Evolutionary conservation across 1,140 invertebrate genomes (phyloP), one percentile per base, ranked within the genome.

Genomic region (Drosophila sp.): DNA sequence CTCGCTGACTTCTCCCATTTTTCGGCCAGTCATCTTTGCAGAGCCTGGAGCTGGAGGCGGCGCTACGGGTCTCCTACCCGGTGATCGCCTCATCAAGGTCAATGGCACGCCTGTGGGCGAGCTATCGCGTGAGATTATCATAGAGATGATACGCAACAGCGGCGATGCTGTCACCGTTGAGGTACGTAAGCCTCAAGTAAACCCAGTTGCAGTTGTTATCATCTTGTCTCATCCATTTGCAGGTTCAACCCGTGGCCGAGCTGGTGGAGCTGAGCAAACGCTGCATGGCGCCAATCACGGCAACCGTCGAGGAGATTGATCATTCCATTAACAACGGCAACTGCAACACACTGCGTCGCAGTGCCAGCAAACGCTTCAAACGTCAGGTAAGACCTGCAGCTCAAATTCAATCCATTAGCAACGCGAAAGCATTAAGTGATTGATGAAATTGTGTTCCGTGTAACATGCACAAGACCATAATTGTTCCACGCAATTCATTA

Each of bases 41-140:
- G 98, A 99, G 92, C 97, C 98, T 0, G 97, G 97, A 34, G 95
- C 96, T 81, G 94, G 95, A 27, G 95, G 95, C 53, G 94, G 95
- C 78, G 94, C 95, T 51, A 97, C 96, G 16, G 97, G 96, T n/a
- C 93, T 99, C 8, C 91, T 99, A 45, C 98, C 98, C 36, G 98
- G 98, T 7, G 98, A 99, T 93, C 94, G 97, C 80, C 94, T 99
- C 0, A 93, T 99, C 64, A 96, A 98, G 93, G 97, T 99, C 7
- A 98, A 98, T 91, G 96, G 95, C 18, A 94, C 96, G 34, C 94
- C 95, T 64, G 97, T 99, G 0, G 96, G 97, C 89, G 95, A 96
- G 43, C 95, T 96, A 90, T 95, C 94, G 13, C 94, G 97, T 29
- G 98, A 99, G 90, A 97, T 98, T 81, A 97, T 99, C 64, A 98